Conservation (phyloP, 2,888 invertebrate genomes). For the Tenodera sinensis region DNA sequence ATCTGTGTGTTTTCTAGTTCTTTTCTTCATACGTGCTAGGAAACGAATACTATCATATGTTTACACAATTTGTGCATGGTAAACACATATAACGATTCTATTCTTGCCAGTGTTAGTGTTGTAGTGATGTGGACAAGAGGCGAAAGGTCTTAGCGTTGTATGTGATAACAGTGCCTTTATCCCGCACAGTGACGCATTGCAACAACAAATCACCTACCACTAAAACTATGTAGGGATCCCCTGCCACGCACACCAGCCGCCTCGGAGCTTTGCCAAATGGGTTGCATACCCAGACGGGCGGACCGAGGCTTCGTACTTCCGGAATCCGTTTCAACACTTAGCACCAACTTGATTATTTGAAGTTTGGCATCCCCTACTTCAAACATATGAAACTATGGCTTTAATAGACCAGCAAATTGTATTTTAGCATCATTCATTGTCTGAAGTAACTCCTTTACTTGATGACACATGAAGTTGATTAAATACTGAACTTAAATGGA, state of each 20-base stretch:
- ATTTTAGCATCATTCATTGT: no score
- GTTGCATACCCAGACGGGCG: not conserved
- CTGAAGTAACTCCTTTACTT: no score
- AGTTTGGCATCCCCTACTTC: not conserved
- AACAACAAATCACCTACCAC: not conserved
- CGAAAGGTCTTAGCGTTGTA: not conserved
- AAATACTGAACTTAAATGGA: no score
- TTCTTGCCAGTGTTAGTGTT: no score
- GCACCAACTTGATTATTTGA: not conserved
- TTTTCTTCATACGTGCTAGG: no score
- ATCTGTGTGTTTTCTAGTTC: no score
- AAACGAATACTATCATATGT: no score
- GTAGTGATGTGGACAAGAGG: no score
- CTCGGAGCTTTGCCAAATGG: not conserved
- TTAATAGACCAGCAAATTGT: no score
- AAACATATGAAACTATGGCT: not conserved
- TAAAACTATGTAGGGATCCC: not conserved
- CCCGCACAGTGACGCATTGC: not conserved
- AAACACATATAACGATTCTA: no score
- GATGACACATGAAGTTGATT: no score
- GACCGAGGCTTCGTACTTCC: not conserved
- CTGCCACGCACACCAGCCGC: not conserved
- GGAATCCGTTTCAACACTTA: not conserved
- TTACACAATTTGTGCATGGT: no score
- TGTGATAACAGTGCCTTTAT: not conserved